Evolutionary conservation across 2,888 invertebrate species (phyloP), one percentile per base, ranked within the genome.

Genomic region (Baronia brevicornis): DNA sequence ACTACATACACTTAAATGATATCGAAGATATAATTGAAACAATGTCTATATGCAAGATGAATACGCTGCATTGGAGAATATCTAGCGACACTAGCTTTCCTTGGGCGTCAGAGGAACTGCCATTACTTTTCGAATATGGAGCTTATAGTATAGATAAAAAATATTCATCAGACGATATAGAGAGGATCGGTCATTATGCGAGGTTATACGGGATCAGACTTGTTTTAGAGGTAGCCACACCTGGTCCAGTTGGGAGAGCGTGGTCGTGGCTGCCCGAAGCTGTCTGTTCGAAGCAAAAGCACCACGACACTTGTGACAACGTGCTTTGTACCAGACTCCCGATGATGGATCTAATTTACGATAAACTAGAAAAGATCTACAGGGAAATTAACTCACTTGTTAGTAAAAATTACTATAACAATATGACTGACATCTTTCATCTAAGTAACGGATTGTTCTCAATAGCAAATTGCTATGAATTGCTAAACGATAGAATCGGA

Each of bases 21-120:
- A 79, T 93, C 28, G 89, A 91, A 57, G 86, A 89, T 12, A 90
- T 92, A 2, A 67, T 97, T 48, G 90, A 93, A 27, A 95, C 91
- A 2, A 96, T 97, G 96, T 89, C 93, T 0, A 88, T 91, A 30
- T 90, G 91, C 34, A 97, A 97, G 71, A 71, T 97, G 15, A 97
- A 97, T 66, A 93, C 94, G 0, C 91, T 97, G 51, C 96, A 97
- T 63, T 96, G 96, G 96, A 91, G 94, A 48, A 86, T 94, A 26
- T 90, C 91, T 0, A 96, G 96, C 61, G 92, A 93, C 0, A 94
- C 96, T 54, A 95, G 95, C 49, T 97, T 96, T 67, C 96, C 97
- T 0, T 90, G 93, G 54, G 86, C 91, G 30, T 86, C 93, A 0
- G 87, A 88, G 5, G 79, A 86, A 27, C 84, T 90, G 30, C 92